Percentiles rank a stretch among this genome's conserved stretches.
These are phyloP conservation scores for Hyles lineata DNA, from an alignment of 2,888 invertebrate genomes.

Conservation along the genomic window DNA sequence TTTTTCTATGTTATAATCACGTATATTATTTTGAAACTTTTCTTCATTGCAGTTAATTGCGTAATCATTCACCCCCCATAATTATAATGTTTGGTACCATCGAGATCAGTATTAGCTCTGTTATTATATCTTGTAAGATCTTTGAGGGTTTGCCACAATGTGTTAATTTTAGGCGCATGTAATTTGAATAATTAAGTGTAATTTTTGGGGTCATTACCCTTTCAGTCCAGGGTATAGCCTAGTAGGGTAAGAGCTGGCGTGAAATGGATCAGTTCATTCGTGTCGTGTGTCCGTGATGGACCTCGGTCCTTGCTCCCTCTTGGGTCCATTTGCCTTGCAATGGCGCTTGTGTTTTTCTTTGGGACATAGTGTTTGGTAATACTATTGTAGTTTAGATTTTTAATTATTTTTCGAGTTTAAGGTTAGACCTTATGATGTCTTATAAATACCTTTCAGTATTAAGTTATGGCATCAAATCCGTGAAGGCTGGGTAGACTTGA, in stretches of 20 bases:
- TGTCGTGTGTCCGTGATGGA: background rate
- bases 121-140: background rate
- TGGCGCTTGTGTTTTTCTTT: background rate
- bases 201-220: no score
- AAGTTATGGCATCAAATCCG: no score
- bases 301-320: background rate
- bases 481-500: no score
- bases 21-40: no score
- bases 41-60: background rate
- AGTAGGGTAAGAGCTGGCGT: background rate
- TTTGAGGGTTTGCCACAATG: background rate
- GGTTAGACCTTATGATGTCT: no score
- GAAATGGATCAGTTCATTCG: background rate
- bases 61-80: constrained; percentile 5
- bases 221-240: background rate
- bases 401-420: background rate
- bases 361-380: background rate
- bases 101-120: background rate
- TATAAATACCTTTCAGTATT: no score
- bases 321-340: background rate
- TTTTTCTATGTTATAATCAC: no score
- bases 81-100: background rate
- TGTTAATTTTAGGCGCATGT: background rate
- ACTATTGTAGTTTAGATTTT: background rate
- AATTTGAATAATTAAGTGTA: background rate